Evolutionary conservation across 1,140 invertebrate species (phyloP).

Genomic region (Macrosteles quadrilineatus): DNA sequence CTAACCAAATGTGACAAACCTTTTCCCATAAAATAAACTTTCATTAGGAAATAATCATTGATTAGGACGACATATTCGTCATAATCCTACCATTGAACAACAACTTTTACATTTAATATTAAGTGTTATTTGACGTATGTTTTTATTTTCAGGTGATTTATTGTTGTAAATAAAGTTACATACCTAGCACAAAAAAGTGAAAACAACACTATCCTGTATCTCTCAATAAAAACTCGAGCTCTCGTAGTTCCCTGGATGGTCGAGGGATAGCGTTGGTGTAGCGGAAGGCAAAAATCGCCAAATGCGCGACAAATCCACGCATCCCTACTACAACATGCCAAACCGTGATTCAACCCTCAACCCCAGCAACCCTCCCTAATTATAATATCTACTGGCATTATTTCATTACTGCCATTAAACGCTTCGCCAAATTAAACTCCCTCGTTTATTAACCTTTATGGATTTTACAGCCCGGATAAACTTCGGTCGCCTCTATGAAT

Average conservation of each 20-base stretch:
- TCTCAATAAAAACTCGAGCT: no score
- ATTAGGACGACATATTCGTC: no score
- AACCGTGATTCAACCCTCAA: background rate
- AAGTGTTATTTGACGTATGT: no score
- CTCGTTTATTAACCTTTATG: constrained; percentile 19
- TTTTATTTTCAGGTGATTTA: no score
- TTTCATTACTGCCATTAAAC: constrained; percentile 17
- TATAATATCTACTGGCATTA: constrained; percentile 14
- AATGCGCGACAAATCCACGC: background rate
- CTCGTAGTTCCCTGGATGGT: background rate
- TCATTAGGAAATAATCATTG: no score
- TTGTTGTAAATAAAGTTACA: no score
- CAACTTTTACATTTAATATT: no score
- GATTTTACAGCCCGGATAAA: background rate
- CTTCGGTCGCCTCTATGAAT: background rate
- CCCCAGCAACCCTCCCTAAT: background rate
- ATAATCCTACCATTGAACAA: no score
- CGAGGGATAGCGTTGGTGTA: constrained; percentile 1
- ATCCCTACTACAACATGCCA: background rate
- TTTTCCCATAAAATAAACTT: no score
- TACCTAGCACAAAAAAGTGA: no score
- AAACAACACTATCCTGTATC: no score
- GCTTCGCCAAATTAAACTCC: constrained; percentile 11
- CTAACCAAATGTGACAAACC: no score
- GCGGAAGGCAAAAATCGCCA: constrained; percentile 10